Percentiles rank a stretch among this genome's conserved stretches.
Conservation (phyloP, 2,113 vertebrate genomes). For the Fulmarus glacialis region DNA sequence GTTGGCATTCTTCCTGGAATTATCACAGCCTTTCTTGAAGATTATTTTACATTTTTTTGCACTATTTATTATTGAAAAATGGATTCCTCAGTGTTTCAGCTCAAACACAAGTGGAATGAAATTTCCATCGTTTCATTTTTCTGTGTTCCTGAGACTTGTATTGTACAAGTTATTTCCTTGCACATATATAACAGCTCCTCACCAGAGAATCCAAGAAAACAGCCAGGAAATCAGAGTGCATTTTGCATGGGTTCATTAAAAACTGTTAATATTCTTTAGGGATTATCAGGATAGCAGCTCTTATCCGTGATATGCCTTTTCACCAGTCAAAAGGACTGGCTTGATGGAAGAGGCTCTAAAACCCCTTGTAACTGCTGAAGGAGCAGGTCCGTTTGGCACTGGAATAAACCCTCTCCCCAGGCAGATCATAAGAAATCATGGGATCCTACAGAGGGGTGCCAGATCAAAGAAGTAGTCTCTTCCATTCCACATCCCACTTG, state of each 20-base stretch:
- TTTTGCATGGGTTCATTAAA: background rate
- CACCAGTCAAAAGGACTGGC: background rate
- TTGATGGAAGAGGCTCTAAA: background rate
- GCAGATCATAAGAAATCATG: background rate
- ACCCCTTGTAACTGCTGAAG: background rate
- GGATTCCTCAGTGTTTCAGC: background rate
- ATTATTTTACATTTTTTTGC: background rate
- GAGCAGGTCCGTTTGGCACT: background rate
- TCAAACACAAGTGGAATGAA: background rate
- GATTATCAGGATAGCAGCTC: background rate
- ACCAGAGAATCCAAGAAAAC: background rate
- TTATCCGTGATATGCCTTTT: background rate
- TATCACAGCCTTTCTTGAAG: background rate
- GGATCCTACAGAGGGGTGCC: background rate
- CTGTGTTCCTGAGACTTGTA: background rate
- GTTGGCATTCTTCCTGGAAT: background rate
- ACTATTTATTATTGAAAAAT: background rate
- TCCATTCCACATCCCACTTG: background rate
- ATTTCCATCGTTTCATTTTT: background rate
- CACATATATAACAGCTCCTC: background rate
- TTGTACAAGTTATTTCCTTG: background rate
- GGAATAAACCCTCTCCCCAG: background rate
- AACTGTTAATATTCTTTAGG: background rate
- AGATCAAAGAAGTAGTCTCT: background rate
- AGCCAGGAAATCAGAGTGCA: background rate